Base-by-base conservation (phyloP, 2,888 invertebrate genomes). In the Spodoptera exigua region DNA sequence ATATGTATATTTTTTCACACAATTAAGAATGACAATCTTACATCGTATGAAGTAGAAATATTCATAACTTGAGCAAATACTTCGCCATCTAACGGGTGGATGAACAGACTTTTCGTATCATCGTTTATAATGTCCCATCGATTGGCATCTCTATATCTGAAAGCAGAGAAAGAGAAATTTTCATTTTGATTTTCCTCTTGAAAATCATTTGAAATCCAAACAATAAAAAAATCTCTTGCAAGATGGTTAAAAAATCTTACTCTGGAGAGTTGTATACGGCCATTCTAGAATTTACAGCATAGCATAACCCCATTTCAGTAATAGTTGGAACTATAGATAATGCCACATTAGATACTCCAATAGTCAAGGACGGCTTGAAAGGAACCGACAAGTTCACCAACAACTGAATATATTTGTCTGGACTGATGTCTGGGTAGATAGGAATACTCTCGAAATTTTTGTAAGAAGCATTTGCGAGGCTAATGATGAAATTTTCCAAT, bases 11-110 rank as follows among this genome's bases (percentile, higher is more conserved):
- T n/a, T n/a, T n/a, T n/a, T n/a, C n/a, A n/a, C n/a, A n/a, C n/a
- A n/a, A n/a, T n/a, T n/a, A n/a, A n/a, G n/a, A n/a, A n/a, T n/a
- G n/a, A n/a, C n/a, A n/a, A 27, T 14, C 95, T 95, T 79, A 96
- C 96, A 81, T 95, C 92, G 78, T 96, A 96, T 10, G 95, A 94
- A 0, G 95, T 95, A 0, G 96, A 95, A 77, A 97, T 91, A 76
- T 96, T 96, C 57, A 96, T 95, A n/a, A 96, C 92, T 86, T 96
- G 96, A 0, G 96, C 96, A 83, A 96, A 96, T n/a, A 96, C 96
- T 88, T 97, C 96, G 0, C 97, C 97, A 78, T 97, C 96, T 9
- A 97, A 80, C 0, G 96, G 96, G 88, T 96, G 96, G 0, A 97
- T 95, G 36, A 91, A 95, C 41, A 96, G 90, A 0, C 89, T 95